Percentiles rank a stretch among this genome's conserved stretches.
Evolutionary conservation across 2,797 vertebrate genomes (phyloP).

Genomic region (Cetoscarus ocellatus): DNA sequence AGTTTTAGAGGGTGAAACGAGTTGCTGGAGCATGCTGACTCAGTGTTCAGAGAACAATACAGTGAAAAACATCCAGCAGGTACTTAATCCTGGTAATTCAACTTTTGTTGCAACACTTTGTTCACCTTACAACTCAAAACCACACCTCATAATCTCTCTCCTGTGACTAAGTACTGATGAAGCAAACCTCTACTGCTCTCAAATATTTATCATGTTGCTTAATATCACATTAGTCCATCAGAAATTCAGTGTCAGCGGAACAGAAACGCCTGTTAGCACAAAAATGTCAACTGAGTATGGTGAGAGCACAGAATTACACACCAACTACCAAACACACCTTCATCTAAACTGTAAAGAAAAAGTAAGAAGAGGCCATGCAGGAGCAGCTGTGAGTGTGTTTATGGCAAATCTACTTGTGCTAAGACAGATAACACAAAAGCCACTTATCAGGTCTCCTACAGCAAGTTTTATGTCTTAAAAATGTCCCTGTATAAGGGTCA

Average conservation of each 20-base stretch:
- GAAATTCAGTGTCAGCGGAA: neutral
- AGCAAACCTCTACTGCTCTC: constrained; percentile 2
- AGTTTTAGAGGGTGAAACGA: neutral
- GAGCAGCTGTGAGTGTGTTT: neutral
- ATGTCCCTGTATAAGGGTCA: neutral
- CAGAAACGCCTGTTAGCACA: neutral
- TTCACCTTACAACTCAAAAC: too few relatives aligned
- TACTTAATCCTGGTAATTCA: too few relatives aligned
- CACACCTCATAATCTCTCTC: neutral
- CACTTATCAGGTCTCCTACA: constrained; percentile 31
- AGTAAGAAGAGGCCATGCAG: neutral
- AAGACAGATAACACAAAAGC: constrained; percentile 9
- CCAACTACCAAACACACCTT: neutral
- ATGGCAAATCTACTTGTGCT: neutral
- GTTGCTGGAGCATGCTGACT: neutral
- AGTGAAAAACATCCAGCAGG: constrained; percentile 7
- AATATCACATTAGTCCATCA: neutral
- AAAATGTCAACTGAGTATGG: neutral
- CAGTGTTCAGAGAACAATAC: neutral
- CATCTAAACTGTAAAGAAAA: neutral
- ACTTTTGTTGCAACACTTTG: too few relatives aligned
- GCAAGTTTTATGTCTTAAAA: neutral
- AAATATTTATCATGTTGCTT: neutral
- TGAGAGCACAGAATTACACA: neutral
- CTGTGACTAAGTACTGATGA: neutral